A percentile compares a stretch with the other conserved stretches of the same genome.
These are phyloP conservation scores for Neocrepidodera transversa DNA, from an alignment of 2,888 invertebrate species.

Conservation along the genomic window DNA sequence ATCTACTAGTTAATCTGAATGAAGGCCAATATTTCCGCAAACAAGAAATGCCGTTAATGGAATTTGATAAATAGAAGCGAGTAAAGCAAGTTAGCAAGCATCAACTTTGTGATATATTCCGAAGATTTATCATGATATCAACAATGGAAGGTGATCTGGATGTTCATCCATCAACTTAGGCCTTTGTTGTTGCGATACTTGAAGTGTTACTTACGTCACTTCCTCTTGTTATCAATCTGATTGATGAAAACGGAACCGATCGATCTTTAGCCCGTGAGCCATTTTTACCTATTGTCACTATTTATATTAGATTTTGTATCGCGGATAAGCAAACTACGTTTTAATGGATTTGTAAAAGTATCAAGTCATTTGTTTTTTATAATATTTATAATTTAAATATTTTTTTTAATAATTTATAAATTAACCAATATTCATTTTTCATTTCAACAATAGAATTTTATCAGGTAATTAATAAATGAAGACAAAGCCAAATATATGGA, in stretches of 20 bases:
- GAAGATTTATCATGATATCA: constrained; percentile 42
- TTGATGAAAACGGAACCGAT: constrained; percentile 45
- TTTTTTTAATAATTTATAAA: no score
- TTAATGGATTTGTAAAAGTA: no score
- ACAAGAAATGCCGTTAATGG: neutral
- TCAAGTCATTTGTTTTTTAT: no score
- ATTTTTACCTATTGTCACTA: neutral
- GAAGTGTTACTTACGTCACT: constrained; percentile 49
- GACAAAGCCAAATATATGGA: no score
- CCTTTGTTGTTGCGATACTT: constrained; percentile 39
- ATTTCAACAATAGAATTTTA: no score
- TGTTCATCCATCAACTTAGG: constrained; percentile 42
- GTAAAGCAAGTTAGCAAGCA: constrained; percentile 12
- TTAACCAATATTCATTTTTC: no score
- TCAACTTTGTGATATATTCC: constrained; percentile 27
- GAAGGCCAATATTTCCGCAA: neutral
- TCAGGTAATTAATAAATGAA: no score
- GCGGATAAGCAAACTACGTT: neutral
- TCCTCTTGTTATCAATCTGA: constrained; percentile 53
- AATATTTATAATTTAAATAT: no score
- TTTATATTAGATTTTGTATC: neutral
- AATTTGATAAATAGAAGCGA: neutral
- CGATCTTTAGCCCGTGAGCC: constrained; percentile 28
- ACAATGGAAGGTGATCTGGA: constrained; percentile 40
- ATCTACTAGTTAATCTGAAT: no score